A percentile compares a stretch with the other conserved stretches of the same genome.
phyloP scores from a whole-genome alignment of 2,888 invertebrate species.

The Phania funesta region DNA sequence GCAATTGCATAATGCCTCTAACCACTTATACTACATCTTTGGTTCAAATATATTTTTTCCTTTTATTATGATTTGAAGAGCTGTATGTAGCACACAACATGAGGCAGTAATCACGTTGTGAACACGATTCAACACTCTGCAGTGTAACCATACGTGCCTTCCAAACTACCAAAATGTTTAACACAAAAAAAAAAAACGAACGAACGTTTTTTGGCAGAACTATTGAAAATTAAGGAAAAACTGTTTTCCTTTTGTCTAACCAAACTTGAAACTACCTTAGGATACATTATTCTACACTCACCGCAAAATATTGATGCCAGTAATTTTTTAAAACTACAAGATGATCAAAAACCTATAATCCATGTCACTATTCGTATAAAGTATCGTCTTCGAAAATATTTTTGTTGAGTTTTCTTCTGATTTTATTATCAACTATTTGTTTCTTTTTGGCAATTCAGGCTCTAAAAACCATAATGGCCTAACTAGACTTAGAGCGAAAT shows the following conservation, averaged over 20 bases:
- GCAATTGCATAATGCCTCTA: constrained; percentile 66
- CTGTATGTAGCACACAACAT: constrained; percentile 65
- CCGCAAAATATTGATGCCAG: not conserved
- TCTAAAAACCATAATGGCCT: no score
- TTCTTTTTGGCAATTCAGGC: no score
- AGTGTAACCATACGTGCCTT: constrained; percentile 63
- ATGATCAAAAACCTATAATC: no score
- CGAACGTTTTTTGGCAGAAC: constrained; percentile 28
- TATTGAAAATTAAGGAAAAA: constrained; percentile 33
- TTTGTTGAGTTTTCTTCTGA: no score
- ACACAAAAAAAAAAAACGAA: not conserved
- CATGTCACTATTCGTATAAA: no score
- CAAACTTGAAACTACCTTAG: constrained; percentile 42
- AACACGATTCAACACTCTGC: constrained; percentile 68
- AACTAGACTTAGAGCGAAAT: no score
- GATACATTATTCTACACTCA: constrained; percentile 28
- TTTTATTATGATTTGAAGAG: not conserved
- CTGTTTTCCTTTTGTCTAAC: constrained; percentile 19
- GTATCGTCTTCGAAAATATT: no score
- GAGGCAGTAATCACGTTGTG: constrained; percentile 67
- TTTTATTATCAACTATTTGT: no score
- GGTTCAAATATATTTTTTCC: constrained; percentile 12
- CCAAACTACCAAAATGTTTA: constrained; percentile 53
- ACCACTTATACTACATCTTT: constrained; percentile 52
- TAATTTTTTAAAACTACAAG: not conserved